Base-by-base conservation (phyloP, 2,888 invertebrate genomes). In the Seira musarum region DNA sequence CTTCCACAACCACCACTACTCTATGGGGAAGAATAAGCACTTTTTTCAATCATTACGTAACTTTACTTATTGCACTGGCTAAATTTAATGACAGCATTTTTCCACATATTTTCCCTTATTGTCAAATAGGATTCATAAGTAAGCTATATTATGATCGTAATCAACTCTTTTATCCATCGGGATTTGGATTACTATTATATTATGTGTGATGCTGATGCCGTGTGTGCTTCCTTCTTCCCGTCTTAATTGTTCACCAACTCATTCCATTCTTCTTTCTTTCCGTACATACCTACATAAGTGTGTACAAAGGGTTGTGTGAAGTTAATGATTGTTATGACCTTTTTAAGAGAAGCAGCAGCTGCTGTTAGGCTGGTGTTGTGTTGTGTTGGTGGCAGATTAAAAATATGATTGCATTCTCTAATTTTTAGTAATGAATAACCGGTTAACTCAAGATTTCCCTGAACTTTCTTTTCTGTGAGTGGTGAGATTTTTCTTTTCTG, bases 301-400 rank as follows among this genome's bases (percentile, higher is more conserved):
- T 57, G 17, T 57, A 17, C 57, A n/a, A 57, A 57, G 57, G 57
- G 17, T 17, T 17, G n/a, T 57, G 57, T 57, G 57, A 57, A 57
- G 3, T 57, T 57, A 57, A 57, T 57, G 57, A 57, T 57, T 57
- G n/a, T 57, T 57, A 57, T 57, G 57, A 57, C 57, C 57, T 57
- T 57, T 57, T 57, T 57, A 57, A 57, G 17, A 17, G 57, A n/a
- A n/a, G n/a, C n/a, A n/a, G n/a, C 57, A 57, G 57, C 57, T 57
- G 57, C 57, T 57, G 17, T n/a, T 5, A n/a, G 10, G 57, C 57
- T 57, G 57, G 57, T 57, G 57, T 57, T 57, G 57, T 40, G n/a
- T n/a, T n/a, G n/a, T n/a, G n/a, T n/a, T n/a, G 40, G 40, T 57
- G 57, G 57, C 57, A 57, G 57, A 57, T 57, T 57, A 57, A 57